A percentile compares a stretch with the other conserved stretches of the same genome.
phyloP scores from a whole-genome alignment of 92 coral and sea anemone species.

The Montipora capitata region DNA sequence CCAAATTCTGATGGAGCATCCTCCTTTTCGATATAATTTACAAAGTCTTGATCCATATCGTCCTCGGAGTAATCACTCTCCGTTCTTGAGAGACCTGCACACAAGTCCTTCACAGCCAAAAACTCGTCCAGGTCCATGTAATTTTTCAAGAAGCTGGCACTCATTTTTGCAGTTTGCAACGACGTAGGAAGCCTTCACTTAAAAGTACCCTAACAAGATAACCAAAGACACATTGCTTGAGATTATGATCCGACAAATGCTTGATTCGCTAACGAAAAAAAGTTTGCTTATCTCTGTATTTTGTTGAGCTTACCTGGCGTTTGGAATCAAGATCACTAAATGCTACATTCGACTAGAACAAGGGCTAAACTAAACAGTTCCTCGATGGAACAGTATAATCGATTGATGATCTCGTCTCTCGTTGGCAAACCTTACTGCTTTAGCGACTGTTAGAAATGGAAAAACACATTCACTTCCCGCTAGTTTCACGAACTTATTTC shows the following conservation, averaged over 20 bases:
- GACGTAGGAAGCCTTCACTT: neutral
- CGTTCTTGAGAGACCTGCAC: conserved; percentile 62
- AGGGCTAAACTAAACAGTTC: too few species aligned
- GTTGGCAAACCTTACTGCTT: neutral
- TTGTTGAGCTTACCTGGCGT: neutral
- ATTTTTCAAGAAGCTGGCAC: conserved; percentile 51
- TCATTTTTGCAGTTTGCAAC: conserved; percentile 13
- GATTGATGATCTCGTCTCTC: neutral
- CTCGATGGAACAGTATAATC: neutral
- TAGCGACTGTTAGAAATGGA: neutral
- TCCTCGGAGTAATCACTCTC: conserved; percentile 70
- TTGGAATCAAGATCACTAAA: neutral
- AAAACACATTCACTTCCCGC: neutral
- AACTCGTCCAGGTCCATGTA: conserved; percentile 85
- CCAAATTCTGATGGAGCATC: conserved; percentile 13
- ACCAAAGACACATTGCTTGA: neutral
- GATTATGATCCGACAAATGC: neutral
- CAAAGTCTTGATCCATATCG: conserved; percentile 46
- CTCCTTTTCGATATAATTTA: conserved; percentile 12
- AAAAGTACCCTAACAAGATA: neutral
- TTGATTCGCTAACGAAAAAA: neutral
- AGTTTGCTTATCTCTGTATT: neutral
- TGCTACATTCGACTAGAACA: neutral
- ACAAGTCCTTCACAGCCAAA: conserved; percentile 58
- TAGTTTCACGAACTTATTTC: conserved; percentile 1